Percentiles rank a stretch among this genome's conserved stretches.
These are phyloP conservation scores for Acropora yongei DNA, from an alignment of 64 coral and sea anemone genomes.

Conservation along the genomic window DNA sequence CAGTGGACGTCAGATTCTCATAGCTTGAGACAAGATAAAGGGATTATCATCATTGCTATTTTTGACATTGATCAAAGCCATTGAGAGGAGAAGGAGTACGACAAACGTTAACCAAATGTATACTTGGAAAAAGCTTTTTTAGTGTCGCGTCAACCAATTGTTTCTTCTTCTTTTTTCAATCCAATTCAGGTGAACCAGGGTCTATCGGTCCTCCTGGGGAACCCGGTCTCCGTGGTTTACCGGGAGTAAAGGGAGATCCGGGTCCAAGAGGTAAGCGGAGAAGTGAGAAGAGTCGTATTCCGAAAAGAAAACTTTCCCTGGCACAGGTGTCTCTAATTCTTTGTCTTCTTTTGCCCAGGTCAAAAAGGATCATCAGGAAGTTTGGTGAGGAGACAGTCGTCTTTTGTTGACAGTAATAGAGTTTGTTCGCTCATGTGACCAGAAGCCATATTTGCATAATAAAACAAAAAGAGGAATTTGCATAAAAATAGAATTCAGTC, in stretches of 20 bases:
- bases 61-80: no score
- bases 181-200: constrained; percentile 17
- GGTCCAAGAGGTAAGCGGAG: constrained; percentile 25
- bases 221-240: not conserved
- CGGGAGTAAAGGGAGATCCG: constrained; percentile 34
- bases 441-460: no score
- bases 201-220: constrained; percentile 23
- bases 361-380: not conserved
- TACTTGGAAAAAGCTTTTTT: no score
- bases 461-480: no score
- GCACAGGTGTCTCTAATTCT: no score
- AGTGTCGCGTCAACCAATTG: not conserved
- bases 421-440: no score
- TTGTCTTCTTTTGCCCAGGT: not conserved
- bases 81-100: no score
- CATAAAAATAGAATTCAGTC: no score
- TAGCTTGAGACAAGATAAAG: not conserved
- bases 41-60: no score
- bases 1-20: no score
- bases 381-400: not conserved
- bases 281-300: not conserved
- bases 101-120: no score
- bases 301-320: not conserved
- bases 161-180: not conserved
- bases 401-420: no score